Evolutionary conservation across 2,888 invertebrate genomes (phyloP), one percentile per base, ranked within the genome.

Genomic region (Drosophila helvetica): DNA sequence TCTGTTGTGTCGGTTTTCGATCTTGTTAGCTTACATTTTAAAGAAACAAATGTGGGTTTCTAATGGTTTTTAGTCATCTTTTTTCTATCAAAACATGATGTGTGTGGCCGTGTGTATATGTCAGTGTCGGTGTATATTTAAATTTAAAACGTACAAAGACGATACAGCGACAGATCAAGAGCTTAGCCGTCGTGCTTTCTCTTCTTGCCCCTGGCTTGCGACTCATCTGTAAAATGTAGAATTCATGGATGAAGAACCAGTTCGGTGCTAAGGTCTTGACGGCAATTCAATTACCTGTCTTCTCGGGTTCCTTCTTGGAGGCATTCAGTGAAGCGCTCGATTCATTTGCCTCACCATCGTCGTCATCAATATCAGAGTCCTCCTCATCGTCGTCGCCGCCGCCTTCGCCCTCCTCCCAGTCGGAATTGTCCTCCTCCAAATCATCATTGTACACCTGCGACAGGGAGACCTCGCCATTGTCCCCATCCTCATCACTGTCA

Each of bases 201-300:
- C 91, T 95, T 95, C 92, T 95, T 95, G 84, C 95, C 95, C 92
- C 95, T 92, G 68, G 93, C 93, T 80, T 94, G 89, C 78, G 92
- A 92, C 60, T 93, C 94, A 50, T 93, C 94, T 80, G 60, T 38
- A n/a, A n/a, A 38, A 7, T 38, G 15, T 15, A 15, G 60, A 66
- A 48, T 63, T 61, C 38, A 46, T 0, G n/a, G 56, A 42, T 18
- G 47, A 59, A 51, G 1, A 17, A 33, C 1, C 10, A 1, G 1
- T 56, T 17, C 22, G 27, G 0, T 18, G 25, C 17, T 42, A 15
- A n/a, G 7, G n/a, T 2, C 15, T 7, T 6, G n/a, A 5, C 15
- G 8, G 15, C 7, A 30, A 6, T 27, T 7, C 2, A 22, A 61
- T 67, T 18, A 83, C 89, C 86, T 57, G 68, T 80, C 57, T 86